Percentiles rank a stretch among this genome's conserved stretches.
These are phyloP conservation scores for Xestia rhomboidea DNA, from an alignment of 2,888 invertebrate species.

Conservation along the genomic window DNA sequence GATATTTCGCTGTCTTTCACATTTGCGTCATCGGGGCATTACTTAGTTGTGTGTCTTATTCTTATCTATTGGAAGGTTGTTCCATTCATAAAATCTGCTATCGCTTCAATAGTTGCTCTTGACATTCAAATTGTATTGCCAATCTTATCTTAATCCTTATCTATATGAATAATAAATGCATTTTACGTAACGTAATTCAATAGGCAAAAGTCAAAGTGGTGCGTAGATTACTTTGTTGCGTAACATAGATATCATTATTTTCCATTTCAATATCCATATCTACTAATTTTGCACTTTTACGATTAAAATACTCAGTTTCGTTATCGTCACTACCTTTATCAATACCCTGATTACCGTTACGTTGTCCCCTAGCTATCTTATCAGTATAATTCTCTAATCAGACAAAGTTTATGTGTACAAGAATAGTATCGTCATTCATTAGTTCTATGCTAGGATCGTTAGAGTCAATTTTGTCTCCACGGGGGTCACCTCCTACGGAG, in stretches of 20 bases:
- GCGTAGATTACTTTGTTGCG: background rate
- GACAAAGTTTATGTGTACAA: slow-evolving; percentile 27
- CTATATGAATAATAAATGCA: slow-evolving; percentile 7
- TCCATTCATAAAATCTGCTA: slow-evolving; percentile 39
- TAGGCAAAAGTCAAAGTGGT: background rate
- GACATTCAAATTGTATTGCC: slow-evolving; percentile 21
- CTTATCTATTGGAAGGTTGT: slow-evolving; percentile 4
- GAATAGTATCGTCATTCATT: slow-evolving; percentile 64
- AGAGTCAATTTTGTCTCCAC: slow-evolving; percentile 66
- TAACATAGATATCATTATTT: slow-evolving; percentile 15
- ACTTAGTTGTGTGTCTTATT: slow-evolving; percentile 19
- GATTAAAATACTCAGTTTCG: slow-evolving; percentile 17
- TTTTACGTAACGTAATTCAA: slow-evolving; percentile 11
- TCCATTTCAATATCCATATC: background rate
- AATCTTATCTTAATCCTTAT: slow-evolving; percentile 45
- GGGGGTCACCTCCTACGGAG: slow-evolving; percentile 68
- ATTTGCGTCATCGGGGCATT: slow-evolving; percentile 4
- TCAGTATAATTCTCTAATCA: slow-evolving; percentile 52
- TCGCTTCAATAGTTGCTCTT: slow-evolving; percentile 31
- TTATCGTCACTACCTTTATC: slow-evolving; percentile 8
- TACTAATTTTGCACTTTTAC: slow-evolving; percentile 2
- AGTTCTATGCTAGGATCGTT: slow-evolving; percentile 60
- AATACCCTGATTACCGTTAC: slow-evolving; percentile 32
- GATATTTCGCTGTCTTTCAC: slow-evolving; percentile 19
- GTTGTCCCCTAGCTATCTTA: slow-evolving; percentile 30